Conservation (phyloP, 2,888 invertebrate species). For the Monopis laevigella region DNA sequence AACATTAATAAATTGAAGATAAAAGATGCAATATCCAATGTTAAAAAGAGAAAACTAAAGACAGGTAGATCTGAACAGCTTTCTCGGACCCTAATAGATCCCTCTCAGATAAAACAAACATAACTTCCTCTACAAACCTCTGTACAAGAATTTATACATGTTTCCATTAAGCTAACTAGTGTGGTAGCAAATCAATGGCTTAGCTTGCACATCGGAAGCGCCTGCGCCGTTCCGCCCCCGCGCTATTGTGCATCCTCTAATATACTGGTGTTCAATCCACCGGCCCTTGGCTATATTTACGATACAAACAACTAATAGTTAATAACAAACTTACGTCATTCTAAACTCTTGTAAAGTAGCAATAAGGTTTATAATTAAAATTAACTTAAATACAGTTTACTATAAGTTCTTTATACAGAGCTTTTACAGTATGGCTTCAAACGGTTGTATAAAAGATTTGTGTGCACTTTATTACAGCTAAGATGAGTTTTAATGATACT, state of each 20-base stretch:
- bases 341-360: not conserved
- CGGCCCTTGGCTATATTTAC: conserved; percentile 12
- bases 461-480: conserved; percentile 26
- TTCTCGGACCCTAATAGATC: conserved; percentile 1
- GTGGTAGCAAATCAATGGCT: conserved; percentile 29
- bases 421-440: conserved; percentile 29
- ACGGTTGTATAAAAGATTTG: conserved; percentile 19
- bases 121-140: conserved; percentile 2
- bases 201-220: conserved; percentile 27
- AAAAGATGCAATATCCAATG: too few relatives aligned
- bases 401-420: too few relatives aligned
- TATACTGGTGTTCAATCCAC: conserved; percentile 33
- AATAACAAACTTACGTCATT: not conserved
- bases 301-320: conserved; percentile 5
- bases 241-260: conserved; percentile 32
- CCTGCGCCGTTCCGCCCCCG: conserved; percentile 38
- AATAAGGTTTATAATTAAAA: conserved; percentile 2
- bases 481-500: conserved; percentile 40
- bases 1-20: too few relatives aligned
- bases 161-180: conserved; percentile 24
- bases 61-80: too few relatives aligned
- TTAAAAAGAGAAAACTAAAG: too few relatives aligned
- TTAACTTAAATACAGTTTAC: too few relatives aligned
- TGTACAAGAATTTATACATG: conserved; percentile 35
- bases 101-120: conserved; percentile 6